These are phyloP conservation scores for Drosophila incognita DNA, from an alignment of 2,888 invertebrate genomes.

Conservation along the genomic window DNA sequence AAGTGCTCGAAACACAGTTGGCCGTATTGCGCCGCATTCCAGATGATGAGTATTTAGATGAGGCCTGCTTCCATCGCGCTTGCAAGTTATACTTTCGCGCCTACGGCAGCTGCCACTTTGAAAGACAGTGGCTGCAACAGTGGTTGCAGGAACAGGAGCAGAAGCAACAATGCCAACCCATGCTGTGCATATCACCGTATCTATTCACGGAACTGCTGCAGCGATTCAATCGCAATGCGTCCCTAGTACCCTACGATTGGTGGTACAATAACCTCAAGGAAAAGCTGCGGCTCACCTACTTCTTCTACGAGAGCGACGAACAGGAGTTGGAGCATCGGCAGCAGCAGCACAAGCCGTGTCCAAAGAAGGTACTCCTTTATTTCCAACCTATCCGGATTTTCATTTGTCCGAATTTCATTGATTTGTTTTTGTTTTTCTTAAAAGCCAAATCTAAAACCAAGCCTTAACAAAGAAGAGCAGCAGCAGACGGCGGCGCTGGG, in stretches of 20 bases:
- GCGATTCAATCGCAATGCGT: constrained; percentile 70
- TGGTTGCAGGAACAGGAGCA: constrained; percentile 47
- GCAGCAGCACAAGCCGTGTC: not conserved
- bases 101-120: constrained; percentile 7
- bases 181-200: constrained; percentile 77
- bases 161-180: constrained; percentile 67
- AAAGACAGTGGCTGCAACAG: not conserved
- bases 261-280: constrained; percentile 69
- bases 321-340: constrained; percentile 28
- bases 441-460: not conserved
- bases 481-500: constrained; percentile 1
- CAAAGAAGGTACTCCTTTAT: not conserved
- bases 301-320: constrained; percentile 73
- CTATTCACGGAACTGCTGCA: constrained; percentile 69
- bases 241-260: constrained; percentile 71
- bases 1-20: constrained; percentile 82
- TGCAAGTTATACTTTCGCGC: constrained; percentile 64
- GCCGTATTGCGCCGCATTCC: constrained; percentile 65
- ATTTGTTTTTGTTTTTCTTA: not conserved
- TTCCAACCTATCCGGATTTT: not conserved
- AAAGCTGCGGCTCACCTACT: constrained; percentile 76
- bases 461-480: not conserved
- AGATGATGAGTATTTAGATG: not conserved
- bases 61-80: constrained; percentile 44
- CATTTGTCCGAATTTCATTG: not conserved